Evolutionary conservation across 2,113 vertebrate species (phyloP).

Genomic region (Neolamprologus fasciatus): DNA sequence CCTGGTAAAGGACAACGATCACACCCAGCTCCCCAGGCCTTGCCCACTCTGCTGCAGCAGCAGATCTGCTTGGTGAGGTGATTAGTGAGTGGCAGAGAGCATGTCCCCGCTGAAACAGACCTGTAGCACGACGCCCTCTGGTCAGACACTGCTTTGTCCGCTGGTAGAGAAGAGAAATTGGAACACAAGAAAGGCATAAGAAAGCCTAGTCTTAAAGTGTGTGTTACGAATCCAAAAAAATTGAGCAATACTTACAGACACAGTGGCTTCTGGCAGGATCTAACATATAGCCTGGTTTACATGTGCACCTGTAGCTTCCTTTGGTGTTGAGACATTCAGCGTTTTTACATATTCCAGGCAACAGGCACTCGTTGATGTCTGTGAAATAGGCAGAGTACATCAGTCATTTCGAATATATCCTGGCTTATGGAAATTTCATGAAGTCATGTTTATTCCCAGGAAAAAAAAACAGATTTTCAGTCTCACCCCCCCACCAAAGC

Average conservation of each 20-base stretch:
- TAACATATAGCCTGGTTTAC: conserved; percentile 72
- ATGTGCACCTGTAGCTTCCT: conserved; percentile 77
- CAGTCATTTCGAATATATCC: not conserved
- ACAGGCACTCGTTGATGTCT: conserved; percentile 77
- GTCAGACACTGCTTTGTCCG: conserved; percentile 87
- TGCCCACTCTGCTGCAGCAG: conserved; percentile 77
- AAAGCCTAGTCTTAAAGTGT: not conserved
- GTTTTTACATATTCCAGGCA: conserved; percentile 73
- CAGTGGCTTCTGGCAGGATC: conserved; percentile 73
- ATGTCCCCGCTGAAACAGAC: conserved; percentile 32
- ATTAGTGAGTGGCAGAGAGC: conserved; percentile 61
- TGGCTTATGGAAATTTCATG: not conserved
- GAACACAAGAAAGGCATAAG: not conserved
- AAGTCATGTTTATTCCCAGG: not conserved
- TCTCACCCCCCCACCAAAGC: not conserved
- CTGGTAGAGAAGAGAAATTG: conserved; percentile 51
- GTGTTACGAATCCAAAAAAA: not conserved
- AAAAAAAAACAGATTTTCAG: not conserved
- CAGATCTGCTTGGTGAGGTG: conserved; percentile 77
- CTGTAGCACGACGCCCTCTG: conserved; percentile 76
- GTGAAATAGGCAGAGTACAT: not conserved
- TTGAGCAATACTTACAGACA: conserved; percentile 65
- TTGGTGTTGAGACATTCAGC: conserved; percentile 72
- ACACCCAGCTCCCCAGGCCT: conserved; percentile 69
- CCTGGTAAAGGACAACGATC: conserved; percentile 69